Percentiles rank a stretch among this genome's conserved stretches.
phyloP scores from a whole-genome alignment of 1,140 invertebrate species.

The Pogonus chalceus region DNA sequence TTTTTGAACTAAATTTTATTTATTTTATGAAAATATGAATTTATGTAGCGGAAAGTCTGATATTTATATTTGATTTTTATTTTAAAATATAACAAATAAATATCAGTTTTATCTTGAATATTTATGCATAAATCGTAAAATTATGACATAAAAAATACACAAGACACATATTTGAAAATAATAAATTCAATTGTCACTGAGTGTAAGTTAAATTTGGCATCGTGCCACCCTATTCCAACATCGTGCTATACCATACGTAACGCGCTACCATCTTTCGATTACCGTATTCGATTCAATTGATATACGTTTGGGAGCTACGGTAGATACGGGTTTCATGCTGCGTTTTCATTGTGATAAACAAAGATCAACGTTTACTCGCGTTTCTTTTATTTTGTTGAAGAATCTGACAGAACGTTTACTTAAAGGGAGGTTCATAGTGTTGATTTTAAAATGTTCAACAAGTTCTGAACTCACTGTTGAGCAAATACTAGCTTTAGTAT shows the following conservation, averaged over 20 bases:
- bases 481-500: too few relatives aligned
- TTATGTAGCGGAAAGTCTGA: too few relatives aligned
- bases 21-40: too few relatives aligned
- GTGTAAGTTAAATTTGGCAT: too few relatives aligned
- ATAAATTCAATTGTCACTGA: too few relatives aligned
- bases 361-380: neutral
- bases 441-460: conserved; percentile 6
- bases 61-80: too few relatives aligned
- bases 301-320: neutral
- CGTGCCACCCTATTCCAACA: neutral
- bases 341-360: neutral
- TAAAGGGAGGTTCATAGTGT: neutral
- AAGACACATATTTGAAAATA: too few relatives aligned
- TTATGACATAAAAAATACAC: too few relatives aligned
- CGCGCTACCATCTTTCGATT: neutral
- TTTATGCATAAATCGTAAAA: too few relatives aligned
- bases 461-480: neutral
- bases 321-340: neutral
- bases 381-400: neutral
- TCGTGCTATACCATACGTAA: neutral
- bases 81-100: too few relatives aligned
- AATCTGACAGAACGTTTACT: neutral
- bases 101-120: too few relatives aligned
- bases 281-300: neutral
- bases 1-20: too few relatives aligned